Evolutionary conservation across 2,797 vertebrate species (phyloP).

Genomic region (Pseudochaenichthys georgianus): DNA sequence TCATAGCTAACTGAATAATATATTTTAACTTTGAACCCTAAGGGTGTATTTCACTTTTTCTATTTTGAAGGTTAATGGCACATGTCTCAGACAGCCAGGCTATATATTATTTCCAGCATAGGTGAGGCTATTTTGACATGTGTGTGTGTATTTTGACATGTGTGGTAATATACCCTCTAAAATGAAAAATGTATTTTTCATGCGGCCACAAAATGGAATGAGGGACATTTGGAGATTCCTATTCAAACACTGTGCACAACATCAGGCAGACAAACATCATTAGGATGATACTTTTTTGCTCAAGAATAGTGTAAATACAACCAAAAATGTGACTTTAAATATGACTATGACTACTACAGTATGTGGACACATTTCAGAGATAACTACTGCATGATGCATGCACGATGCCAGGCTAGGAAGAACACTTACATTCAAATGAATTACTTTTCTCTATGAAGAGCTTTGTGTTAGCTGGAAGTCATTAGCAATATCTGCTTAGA

Average conservation of each 20-base stretch:
- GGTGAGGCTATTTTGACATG: neutral
- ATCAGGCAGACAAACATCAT: neutral
- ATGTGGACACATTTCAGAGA: constrained; percentile 27
- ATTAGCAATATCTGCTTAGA: constrained; percentile 80
- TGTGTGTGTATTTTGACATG: neutral
- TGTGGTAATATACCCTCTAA: neutral
- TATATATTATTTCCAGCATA: constrained; percentile 8
- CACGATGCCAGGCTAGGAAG: constrained; percentile 26
- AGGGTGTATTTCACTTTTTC: neutral
- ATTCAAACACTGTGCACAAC: neutral
- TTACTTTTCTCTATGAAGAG: constrained; percentile 61
- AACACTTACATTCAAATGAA: constrained; percentile 67
- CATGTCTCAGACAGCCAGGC: neutral
- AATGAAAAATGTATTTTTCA: constrained; percentile 14
- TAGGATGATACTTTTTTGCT: neutral
- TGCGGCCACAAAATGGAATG: constrained; percentile 9
- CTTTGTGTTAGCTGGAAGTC: constrained; percentile 70
- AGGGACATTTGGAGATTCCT: constrained; percentile 2
- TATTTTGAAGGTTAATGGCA: constrained; percentile 3
- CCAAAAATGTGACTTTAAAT: constrained; percentile 20
- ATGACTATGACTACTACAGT: constrained; percentile 5
- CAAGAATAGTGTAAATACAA: constrained; percentile 8
- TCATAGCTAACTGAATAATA: neutral
- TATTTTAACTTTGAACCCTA: neutral
- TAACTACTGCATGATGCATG: constrained; percentile 48